phyloP scores from a whole-genome alignment of 2,888 invertebrate genomes.

The Microchrysa polita region DNA sequence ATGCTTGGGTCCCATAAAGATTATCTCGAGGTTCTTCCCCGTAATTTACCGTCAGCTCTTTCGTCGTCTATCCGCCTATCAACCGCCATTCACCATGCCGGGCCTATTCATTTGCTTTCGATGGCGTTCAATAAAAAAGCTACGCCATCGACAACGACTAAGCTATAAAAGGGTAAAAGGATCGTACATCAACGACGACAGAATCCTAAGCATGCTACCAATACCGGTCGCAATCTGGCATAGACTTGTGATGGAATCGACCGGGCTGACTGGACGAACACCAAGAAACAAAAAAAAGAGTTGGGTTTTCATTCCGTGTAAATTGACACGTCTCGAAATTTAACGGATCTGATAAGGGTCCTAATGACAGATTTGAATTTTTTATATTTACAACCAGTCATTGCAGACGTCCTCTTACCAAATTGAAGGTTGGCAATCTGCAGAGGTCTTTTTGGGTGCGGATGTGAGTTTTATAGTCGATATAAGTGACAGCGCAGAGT shows the following conservation, averaged over 20 bases:
- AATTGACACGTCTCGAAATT: slow-evolving; percentile 42
- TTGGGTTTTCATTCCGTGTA: slow-evolving; percentile 26
- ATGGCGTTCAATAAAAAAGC: slow-evolving; percentile 35
- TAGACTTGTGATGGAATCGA: no score
- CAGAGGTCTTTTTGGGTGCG: background rate
- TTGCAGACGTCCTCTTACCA: background rate
- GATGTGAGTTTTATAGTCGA: background rate
- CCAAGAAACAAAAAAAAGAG: background rate
- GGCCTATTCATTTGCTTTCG: slow-evolving; percentile 24
- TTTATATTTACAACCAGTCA: slow-evolving; percentile 32
- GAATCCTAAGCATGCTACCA: slow-evolving; percentile 1
- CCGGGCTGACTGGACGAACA: background rate
- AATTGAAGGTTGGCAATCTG: slow-evolving; percentile 14
- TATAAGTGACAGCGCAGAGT: background rate
- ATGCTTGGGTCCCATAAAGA: slow-evolving; percentile 25
- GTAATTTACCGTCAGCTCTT: slow-evolving; percentile 29
- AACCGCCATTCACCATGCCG: background rate
- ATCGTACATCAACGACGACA: slow-evolving; percentile 16
- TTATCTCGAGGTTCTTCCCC: slow-evolving; percentile 24
- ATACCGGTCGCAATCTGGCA: background rate
- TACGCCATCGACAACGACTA: background rate
- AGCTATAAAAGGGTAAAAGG: slow-evolving; percentile 44
- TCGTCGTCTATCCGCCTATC: slow-evolving; percentile 2
- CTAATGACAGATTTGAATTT: slow-evolving; percentile 44
- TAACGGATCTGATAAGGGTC: slow-evolving; percentile 44